Base-by-base conservation (phyloP, 37 sponge, comb jelly and placozoan species). In the Tethya wilhelma region DNA sequence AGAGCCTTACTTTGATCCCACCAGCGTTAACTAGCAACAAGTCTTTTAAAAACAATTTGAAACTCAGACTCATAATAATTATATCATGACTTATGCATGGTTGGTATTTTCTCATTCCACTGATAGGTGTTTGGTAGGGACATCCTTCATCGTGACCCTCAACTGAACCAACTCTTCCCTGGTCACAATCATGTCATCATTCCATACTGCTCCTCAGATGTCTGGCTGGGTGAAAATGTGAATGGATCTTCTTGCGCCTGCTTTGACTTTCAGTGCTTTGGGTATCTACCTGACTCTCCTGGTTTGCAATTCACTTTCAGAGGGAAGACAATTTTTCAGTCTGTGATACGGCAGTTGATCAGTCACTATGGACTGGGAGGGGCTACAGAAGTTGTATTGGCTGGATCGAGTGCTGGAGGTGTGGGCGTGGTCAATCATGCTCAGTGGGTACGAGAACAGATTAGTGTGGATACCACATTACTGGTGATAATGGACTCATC, bases 361-460 rank as follows among this genome's bases (percentile, higher is more conserved):
- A n/a, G 49, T 38, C 32, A 8, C 1, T 33, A 77, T 33, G 56
- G 53, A 20, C 60, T 94, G 58, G 30, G 22, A 7, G n/a, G 9
- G 0, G 88, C 87, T 0, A 41, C 63, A 19, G 80, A 86, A 38
- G 80, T 94, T 44, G 56, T 94, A 1, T 65, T 91, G 30, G 83
- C 73, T 0, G 59, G 97, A 0, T 87, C 88, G 44, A 93, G 94
- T 80, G 93, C 97, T 34, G 97, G 97, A 6, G 97, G 97, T 26
- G 46, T 96, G 7, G 97, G 94, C 19, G 86, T 77, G 12, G 41
- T 92, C 37, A 93, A 86, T 42, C 81, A 75, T 12, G 91, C 91
- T 4, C 64, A 86, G 42, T 90, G 91, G 86, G 8, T 84, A 12
- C 32, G 39, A 2, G 56, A 59, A 26, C 36, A 44, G 29, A 65